phyloP scores from a whole-genome alignment of 2,888 invertebrate species.

The Buathra laborator region DNA sequence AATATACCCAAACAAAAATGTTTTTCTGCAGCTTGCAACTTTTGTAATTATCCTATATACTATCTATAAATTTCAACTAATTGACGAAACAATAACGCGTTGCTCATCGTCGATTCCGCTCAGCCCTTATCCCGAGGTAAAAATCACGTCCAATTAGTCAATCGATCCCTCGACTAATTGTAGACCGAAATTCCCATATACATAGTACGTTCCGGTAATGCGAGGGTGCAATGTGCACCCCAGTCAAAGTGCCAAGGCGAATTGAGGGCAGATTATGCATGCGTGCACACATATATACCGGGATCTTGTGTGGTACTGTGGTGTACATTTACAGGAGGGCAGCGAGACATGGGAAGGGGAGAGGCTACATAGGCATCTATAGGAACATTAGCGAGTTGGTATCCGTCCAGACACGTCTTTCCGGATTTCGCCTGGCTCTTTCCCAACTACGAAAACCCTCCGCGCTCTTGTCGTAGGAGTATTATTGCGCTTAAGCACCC shows the following conservation, averaged over 20 bases:
- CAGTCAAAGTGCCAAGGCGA: conserved; percentile 35
- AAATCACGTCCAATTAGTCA: conserved; percentile 35
- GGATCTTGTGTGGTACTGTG: neutral
- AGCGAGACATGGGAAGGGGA: neutral
- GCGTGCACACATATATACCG: neutral
- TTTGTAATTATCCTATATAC: too few relatives aligned
- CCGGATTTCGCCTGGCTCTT: conserved; percentile 78
- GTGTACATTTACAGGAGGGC: conserved; percentile 9
- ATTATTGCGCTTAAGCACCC: conserved; percentile 63
- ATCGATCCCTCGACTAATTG: conserved; percentile 40
- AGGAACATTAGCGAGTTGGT: conserved; percentile 81
- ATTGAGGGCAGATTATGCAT: conserved; percentile 47
- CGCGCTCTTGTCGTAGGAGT: conserved; percentile 53
- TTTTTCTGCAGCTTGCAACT: too few relatives aligned
- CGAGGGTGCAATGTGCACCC: conserved; percentile 26
- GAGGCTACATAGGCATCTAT: conserved; percentile 55
- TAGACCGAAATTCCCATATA: conserved; percentile 20
- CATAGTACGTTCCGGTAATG: conserved; percentile 9
- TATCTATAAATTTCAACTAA: neutral
- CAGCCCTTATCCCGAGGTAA: neutral
- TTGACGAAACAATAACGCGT: neutral
- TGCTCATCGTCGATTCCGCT: neutral
- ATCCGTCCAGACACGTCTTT: conserved; percentile 79
- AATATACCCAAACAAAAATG: too few relatives aligned
- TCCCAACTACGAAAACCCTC: conserved; percentile 73